Conservation (phyloP, 2,888 invertebrate genomes). For the Nematopogon swammerdamellus region DNA sequence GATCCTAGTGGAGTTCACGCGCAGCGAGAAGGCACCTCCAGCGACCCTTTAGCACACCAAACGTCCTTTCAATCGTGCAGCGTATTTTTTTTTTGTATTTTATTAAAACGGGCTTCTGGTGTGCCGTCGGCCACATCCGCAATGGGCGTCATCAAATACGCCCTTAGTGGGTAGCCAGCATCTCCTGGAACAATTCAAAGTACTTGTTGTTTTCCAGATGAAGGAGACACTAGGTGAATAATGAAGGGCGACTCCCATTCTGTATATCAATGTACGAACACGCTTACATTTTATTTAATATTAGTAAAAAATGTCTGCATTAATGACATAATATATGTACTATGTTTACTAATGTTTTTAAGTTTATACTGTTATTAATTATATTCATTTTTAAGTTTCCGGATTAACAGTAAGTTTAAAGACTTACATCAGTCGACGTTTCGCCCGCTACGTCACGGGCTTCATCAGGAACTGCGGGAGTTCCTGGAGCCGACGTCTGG, state of each 20-base stretch:
- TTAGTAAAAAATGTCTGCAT: not conserved
- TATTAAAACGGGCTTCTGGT: conserved; percentile 8
- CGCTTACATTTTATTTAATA: not conserved
- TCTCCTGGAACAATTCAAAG: not conserved
- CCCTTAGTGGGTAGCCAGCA: not conserved
- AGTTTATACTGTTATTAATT: not conserved
- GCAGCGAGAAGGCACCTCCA: conserved; percentile 6
- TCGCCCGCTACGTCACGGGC: too few species aligned
- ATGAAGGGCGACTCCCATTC: not conserved
- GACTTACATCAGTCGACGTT: too few species aligned
- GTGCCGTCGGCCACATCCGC: conserved; percentile 5
- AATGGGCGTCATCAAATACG: not conserved
- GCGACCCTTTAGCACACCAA: conserved; percentile 8
- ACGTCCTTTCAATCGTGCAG: conserved; percentile 10
- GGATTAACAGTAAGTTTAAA: too few species aligned
- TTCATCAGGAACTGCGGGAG: too few species aligned
- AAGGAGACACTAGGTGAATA: too few species aligned
- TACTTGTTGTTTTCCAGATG: not conserved
- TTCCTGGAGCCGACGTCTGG: too few species aligned
- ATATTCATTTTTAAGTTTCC: too few species aligned
- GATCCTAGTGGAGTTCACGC: conserved; percentile 6
- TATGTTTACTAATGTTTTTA: not conserved
- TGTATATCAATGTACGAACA: not conserved
- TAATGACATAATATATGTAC: too few species aligned
- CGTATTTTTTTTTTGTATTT: conserved; percentile 5